phyloP scores from a whole-genome alignment of 1,140 invertebrate species.

The Pinna nobilis region DNA sequence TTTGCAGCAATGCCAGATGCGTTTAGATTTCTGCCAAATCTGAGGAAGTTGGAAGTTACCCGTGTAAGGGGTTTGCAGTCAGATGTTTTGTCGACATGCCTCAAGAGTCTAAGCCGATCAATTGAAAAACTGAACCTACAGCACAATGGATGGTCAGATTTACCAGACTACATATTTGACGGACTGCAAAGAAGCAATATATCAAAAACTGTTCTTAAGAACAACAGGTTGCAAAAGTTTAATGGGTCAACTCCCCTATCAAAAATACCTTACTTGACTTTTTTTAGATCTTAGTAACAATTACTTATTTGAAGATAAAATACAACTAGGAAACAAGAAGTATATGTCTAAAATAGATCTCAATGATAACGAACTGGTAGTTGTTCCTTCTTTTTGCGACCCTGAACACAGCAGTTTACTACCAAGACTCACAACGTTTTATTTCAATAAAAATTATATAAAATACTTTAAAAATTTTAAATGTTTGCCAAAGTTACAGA shows the following conservation, averaged over 20 bases:
- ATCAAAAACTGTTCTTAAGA: background rate
- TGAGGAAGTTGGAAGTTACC: background rate
- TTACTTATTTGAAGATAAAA: background rate
- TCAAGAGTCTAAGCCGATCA: background rate
- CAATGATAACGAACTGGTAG: background rate
- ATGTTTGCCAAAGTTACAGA: background rate
- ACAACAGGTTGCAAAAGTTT: conserved; percentile 1
- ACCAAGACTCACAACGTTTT: background rate
- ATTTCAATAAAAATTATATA: background rate
- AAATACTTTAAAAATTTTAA: background rate
- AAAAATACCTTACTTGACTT: background rate
- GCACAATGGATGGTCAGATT: background rate
- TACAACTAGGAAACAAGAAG: background rate
- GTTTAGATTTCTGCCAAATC: background rate
- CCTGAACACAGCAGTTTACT: background rate
- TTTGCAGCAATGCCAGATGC: background rate
- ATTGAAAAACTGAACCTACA: background rate
- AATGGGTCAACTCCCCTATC: background rate
- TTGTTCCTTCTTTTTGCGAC: background rate
- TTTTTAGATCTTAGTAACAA: background rate
- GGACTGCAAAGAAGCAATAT: conserved; percentile 3
- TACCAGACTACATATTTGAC: conserved; percentile 6
- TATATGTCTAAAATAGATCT: conserved; percentile 2
- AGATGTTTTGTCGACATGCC: background rate
- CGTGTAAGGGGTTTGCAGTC: background rate